These are phyloP conservation scores for Leucoraja erinaceus DNA, from an alignment of 2,113 vertebrate genomes.

Conservation along the genomic window DNA sequence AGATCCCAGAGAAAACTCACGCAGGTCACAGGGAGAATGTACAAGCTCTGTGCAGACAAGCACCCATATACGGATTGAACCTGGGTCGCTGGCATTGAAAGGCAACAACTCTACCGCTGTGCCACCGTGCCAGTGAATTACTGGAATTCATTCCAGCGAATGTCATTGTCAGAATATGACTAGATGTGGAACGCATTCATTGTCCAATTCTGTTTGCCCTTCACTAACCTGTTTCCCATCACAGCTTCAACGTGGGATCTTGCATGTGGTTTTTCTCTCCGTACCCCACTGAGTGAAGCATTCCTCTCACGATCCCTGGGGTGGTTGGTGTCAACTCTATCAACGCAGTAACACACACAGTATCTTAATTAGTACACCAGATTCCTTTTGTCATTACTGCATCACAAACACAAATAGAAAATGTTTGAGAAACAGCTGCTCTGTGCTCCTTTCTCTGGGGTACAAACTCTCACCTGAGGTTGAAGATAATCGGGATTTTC, in stretches of 20 bases:
- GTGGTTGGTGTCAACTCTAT: slow-evolving; percentile 3
- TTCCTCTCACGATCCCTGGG: not conserved
- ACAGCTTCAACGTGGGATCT: not conserved
- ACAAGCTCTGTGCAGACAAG: too few species aligned
- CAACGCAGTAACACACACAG: slow-evolving; percentile 11
- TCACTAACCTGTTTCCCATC: not conserved
- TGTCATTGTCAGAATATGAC: too few species aligned
- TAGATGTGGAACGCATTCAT: not conserved
- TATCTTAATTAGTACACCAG: slow-evolving; percentile 28
- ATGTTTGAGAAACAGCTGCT: slow-evolving; percentile 20
- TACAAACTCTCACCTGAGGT: slow-evolving; percentile 1
- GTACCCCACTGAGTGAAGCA: not conserved
- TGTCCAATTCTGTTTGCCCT: not conserved
- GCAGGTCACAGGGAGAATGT: too few species aligned
- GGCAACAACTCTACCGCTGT: too few species aligned
- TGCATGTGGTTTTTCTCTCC: not conserved
- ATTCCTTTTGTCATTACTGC: slow-evolving; percentile 10
- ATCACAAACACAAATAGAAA: slow-evolving; percentile 26
- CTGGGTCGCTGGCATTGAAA: too few species aligned
- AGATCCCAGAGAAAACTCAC: too few species aligned
- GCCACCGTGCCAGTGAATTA: too few species aligned
- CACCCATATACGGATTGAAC: too few species aligned
- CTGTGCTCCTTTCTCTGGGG: not conserved
- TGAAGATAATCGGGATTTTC: slow-evolving; percentile 74
- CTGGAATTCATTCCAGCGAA: not conserved